Base-by-base conservation (phyloP, 2,113 vertebrate species). In the Odontesthes bonariensis region DNA sequence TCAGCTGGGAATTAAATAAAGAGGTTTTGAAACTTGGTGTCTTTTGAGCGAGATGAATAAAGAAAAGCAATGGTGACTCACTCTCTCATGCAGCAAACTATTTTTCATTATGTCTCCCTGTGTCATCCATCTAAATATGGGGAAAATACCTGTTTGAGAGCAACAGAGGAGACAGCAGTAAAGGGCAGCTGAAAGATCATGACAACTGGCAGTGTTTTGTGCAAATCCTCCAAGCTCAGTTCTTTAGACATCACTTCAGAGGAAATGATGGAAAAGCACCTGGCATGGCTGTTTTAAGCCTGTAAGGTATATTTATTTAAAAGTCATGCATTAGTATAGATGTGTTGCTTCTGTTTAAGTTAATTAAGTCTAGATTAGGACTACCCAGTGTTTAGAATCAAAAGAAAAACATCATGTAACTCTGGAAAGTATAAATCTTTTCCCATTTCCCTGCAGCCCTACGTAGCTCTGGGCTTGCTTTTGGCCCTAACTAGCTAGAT, bases 1-100 rank as follows among this genome's bases (percentile, higher is more conserved):
- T 86, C 86, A 86, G 75, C 52, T 77, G 84, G 81, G 81, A 88
- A 83, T 87, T 75, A 57, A 67, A 88, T 58, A 60, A 57, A 70
- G 72, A 80, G 57, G 69, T 79, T 79, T 84, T 81, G 68, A 81
- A 84, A 84, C 42, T 67, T 78, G 78, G 33, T 81, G 56, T 84
- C 52, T 76, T 85, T 69, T 68, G 76, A 82, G 69, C 60, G 54
- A 58, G 40, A 32, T 13, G 13, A 77, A 87, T 69, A 70, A 82
- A 83, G 59, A 66, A 74, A 69, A 78, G 69, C 54, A 73, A 81
- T 47, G 44, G 69, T 86, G 86, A 87, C 57, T 87, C 85, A 84
- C 56, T 63, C 10, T 20, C 66, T 82, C 64, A 63, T 22, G 73
- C 75, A 13, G 74, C 52, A 64, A 86, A 77, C 63, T 57, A 63